Evolutionary conservation across 1,140 invertebrate genomes (phyloP), one percentile per base, ranked within the genome.

Genomic region (Macrotrachela quadricornifera): DNA sequence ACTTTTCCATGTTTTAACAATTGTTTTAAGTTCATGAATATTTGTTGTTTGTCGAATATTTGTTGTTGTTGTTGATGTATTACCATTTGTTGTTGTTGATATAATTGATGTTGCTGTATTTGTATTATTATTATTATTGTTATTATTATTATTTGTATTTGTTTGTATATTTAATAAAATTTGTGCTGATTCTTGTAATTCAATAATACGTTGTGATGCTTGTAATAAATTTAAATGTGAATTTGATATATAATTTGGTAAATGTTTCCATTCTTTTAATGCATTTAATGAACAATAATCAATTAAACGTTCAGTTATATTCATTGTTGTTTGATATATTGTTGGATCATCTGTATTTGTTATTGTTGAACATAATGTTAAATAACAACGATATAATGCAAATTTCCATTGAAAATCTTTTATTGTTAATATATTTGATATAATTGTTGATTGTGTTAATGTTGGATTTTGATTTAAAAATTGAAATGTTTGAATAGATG

Each of bases 1-100:
- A 68, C 90, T 90, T 13, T 83, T 76, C 91, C 91, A 96, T 0
- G 88, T 95, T 68, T 95, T 95, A 0, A 95, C 86, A 54, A 92
- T 92, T 0, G 86, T 85, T 69, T 94, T 94, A 83, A 95, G 90
- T 63, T 96, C 90, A 64, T 94, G 86, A 6, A 91, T 66, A 0
- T 82, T 80, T 46, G 64, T 71, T 13, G 57, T 30, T 48, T 43
- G 46, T 37, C 41, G 41, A 13, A 53, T n/a, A n/a, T 13, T 44
- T 1, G 10, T 50, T 30, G 11, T 30, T 12, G 42, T 21, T 21
- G 10, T 13, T 56, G 62, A 66, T 10, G 61, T 79, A 42, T 77
- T 79, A 10, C 85, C 77, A 11, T 79, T 79, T 6, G 68, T 63
- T 44, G 50, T 30, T 30, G 21, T 30, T 4, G 21, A 30, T 30